Conservation (phyloP, 2,113 vertebrate genomes). For the Misgurnus anguillicaudatus region DNA sequence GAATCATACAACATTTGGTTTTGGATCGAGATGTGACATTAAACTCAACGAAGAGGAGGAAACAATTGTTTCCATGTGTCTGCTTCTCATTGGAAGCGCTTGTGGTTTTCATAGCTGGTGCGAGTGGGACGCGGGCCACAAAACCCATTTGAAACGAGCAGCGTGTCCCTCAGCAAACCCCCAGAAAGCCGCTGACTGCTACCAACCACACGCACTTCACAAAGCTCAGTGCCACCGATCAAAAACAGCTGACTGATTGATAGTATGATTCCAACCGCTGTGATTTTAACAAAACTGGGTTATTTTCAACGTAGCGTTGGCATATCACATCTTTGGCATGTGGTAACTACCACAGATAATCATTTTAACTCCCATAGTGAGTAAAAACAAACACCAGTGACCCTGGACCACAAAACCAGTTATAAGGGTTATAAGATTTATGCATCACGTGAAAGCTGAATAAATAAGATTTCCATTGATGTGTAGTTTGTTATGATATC, state of each 20-base stretch:
- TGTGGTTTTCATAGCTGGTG: constrained; percentile 63
- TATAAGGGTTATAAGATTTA: too few species aligned
- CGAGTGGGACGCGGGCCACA: constrained; percentile 12
- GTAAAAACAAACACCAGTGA: too few species aligned
- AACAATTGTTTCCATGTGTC: constrained; percentile 76
- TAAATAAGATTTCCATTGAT: too few species aligned
- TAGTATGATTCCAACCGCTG: background rate
- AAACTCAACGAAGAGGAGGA: constrained; percentile 46
- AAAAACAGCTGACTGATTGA: background rate
- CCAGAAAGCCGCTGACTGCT: constrained; percentile 19
- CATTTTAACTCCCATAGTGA: background rate
- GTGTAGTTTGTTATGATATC: too few species aligned
- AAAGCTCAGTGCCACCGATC: background rate
- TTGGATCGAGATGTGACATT: background rate
- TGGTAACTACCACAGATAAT: background rate
- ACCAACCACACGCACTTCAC: constrained; percentile 24
- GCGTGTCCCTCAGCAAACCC: constrained; percentile 15
- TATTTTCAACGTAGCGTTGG: background rate
- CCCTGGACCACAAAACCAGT: too few species aligned
- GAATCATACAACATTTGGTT: constrained; percentile 35
- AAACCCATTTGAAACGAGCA: constrained; percentile 31
- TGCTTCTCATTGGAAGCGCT: background rate
- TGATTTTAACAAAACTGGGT: background rate
- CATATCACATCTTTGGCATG: background rate
- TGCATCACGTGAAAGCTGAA: background rate